phyloP scores from a whole-genome alignment of 2,113 vertebrate species.

The Grallaria varia region DNA sequence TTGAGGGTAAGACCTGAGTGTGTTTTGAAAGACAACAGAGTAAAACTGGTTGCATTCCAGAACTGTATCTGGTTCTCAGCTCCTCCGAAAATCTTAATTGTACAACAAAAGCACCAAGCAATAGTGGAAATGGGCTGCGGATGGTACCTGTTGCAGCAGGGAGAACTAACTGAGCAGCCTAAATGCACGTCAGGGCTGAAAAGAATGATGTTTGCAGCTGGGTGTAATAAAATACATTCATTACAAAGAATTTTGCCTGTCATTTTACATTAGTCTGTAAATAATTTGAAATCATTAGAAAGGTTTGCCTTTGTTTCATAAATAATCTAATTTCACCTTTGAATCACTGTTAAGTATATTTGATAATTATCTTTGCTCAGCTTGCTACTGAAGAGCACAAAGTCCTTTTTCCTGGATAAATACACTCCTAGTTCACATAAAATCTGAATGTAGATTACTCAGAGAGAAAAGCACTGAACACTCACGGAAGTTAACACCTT shows the following conservation, averaged over 20 bases:
- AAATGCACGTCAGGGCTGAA: background rate
- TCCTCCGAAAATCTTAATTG: background rate
- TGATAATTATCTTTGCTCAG: background rate
- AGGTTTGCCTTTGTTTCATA: background rate
- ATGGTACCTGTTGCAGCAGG: background rate
- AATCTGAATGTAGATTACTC: constrained; percentile 52
- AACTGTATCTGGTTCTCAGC: background rate
- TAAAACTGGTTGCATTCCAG: background rate
- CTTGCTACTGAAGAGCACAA: background rate
- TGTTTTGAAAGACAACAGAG: background rate
- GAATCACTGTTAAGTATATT: background rate
- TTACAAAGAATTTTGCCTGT: background rate
- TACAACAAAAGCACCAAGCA: background rate
- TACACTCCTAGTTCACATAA: background rate
- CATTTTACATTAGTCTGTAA: background rate
- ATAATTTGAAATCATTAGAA: background rate
- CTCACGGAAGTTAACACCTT: constrained; percentile 56
- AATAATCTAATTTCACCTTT: background rate
- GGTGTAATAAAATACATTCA: background rate
- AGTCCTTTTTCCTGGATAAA: constrained; percentile 51
- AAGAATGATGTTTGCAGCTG: background rate
- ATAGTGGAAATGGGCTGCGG: background rate
- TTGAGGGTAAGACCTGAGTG: background rate
- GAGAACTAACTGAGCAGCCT: background rate
- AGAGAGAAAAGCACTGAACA: constrained; percentile 33